Evolutionary conservation across 2,797 vertebrate genomes (phyloP).

Genomic region (Odontamblyopus rebecca): DNA sequence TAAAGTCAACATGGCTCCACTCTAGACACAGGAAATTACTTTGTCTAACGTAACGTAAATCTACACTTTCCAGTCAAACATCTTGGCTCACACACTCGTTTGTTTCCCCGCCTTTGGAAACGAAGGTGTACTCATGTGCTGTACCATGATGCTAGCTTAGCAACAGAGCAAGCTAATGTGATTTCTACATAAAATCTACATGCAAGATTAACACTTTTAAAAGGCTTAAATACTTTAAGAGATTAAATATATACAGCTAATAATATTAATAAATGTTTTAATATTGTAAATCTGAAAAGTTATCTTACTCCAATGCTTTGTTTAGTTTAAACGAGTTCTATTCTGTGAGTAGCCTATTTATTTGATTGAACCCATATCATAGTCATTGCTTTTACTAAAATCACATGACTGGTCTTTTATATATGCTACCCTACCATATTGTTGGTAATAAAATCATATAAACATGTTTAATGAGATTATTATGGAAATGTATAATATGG

Average conservation of each 20-base stretch:
- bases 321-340: background rate
- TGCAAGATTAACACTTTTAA: background rate
- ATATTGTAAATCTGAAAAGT: background rate
- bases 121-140: slow-evolving; percentile 7
- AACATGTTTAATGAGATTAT: background rate
- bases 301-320: background rate
- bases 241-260: background rate
- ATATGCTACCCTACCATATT: background rate
- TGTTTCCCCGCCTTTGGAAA: fast-evolving
- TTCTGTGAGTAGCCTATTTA: background rate
- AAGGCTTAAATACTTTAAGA: background rate
- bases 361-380: background rate
- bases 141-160: slow-evolving; percentile 54
- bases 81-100: background rate
- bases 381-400: background rate
- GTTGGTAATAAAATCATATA: too few species aligned
- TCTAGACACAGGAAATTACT: background rate
- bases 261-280: background rate
- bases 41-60: fast-evolving
- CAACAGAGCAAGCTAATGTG: slow-evolving; percentile 48
- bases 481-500: background rate
- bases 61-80: background rate
- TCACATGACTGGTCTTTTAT: background rate
- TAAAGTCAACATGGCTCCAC: background rate
- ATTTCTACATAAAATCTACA: slow-evolving; percentile 11